These are phyloP conservation scores for Lynx canadensis DNA, from an alignment of 2,113 vertebrate species.

Conservation along the genomic window DNA sequence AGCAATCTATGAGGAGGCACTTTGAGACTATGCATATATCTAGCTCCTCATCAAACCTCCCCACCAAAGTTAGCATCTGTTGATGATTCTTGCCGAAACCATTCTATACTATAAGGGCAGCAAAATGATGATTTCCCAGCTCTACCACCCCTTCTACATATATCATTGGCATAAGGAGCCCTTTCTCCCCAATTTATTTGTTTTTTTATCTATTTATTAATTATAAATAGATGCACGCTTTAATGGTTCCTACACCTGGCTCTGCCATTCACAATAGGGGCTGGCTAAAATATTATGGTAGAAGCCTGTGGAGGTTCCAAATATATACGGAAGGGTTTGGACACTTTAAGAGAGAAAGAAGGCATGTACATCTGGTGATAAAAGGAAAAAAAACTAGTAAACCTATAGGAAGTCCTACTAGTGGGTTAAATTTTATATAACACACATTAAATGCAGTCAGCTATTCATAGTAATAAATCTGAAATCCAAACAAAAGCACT, in stretches of 20 bases:
- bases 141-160: not conserved
- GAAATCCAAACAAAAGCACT: conserved; percentile 68
- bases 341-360: conserved; percentile 15
- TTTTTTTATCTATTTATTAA: not conserved
- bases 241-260: not conserved
- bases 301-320: not conserved
- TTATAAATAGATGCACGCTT: not conserved
- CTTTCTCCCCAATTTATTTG: not conserved
- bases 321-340: not conserved
- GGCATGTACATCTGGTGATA: not conserved
- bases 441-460: not conserved
- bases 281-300: conserved; percentile 32
- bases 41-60: not conserved
- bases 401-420: not conserved
- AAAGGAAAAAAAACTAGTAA: not conserved
- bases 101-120: not conserved
- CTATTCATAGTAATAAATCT: conserved; percentile 47
- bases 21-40: not conserved
- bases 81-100: not conserved
- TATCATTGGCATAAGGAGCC: not conserved
- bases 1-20: not conserved
- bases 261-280: conserved; percentile 21
- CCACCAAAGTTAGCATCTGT: not conserved
- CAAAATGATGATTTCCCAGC: not conserved
- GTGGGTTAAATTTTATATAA: not conserved